Evolutionary conservation across 2,797 vertebrate species (phyloP).

Genomic region (Acropternis orthonyx): DNA sequence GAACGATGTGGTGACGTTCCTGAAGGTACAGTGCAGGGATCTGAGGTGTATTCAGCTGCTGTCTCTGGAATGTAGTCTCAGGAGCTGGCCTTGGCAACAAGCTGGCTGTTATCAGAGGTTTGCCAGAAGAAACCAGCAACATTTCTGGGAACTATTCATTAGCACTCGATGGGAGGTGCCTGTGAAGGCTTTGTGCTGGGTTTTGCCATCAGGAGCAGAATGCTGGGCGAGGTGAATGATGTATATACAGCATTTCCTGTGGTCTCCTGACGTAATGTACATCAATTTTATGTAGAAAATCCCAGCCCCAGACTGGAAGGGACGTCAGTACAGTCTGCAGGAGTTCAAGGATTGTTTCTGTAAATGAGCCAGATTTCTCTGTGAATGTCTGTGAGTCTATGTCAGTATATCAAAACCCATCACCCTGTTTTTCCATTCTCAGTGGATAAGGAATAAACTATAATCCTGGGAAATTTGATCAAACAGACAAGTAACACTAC

Average conservation of each 20-base stretch:
- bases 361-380: neutral
- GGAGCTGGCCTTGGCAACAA: neutral
- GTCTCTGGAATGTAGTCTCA: neutral
- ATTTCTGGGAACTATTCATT: neutral
- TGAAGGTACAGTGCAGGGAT: neutral
- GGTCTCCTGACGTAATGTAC: neutral
- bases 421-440: neutral
- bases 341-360: neutral
- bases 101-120: neutral
- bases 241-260: neutral
- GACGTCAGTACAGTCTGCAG: neutral
- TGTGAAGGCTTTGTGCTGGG: neutral
- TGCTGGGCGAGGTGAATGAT: rapidly evolving
- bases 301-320: neutral
- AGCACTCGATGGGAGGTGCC: neutral
- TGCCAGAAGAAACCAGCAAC: neutral
- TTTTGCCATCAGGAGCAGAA: neutral
- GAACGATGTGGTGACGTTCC: neutral
- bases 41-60: neutral
- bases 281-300: neutral
- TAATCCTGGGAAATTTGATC: neutral
- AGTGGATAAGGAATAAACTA: neutral
- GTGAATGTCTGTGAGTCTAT: neutral
- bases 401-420: neutral
- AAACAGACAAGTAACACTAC: neutral